Evolutionary conservation across 2,113 vertebrate genomes (phyloP), one percentile per base, ranked within the genome.

Genomic region (Potamarius usumacintae): DNA sequence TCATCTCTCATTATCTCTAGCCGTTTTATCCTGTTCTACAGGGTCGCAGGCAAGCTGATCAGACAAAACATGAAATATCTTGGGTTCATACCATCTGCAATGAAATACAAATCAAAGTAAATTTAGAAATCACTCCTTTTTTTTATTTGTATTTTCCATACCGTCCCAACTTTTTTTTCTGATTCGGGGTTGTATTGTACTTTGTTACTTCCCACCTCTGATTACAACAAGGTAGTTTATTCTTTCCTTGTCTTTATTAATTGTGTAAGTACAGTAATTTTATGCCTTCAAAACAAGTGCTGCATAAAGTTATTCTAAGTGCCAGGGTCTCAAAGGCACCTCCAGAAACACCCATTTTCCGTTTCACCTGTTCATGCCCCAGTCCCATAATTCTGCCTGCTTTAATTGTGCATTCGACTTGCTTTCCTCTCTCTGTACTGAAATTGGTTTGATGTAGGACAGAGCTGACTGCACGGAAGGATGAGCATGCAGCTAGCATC

Each of bases 391-490:
- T 87, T 87, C 84, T 65, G 42, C 17, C 74, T 8, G 48, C 74
- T 81, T 80, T 88, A 86, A 86, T 85, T 85, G 67, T 69, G 25
- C 27, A 2, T 52, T 84, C 20, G 22, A 65, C 58, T 55, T 34
- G 71, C 71, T 58, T 85, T 63, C 60, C 60, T 22, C 17, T 63
- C 60, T 30, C 2, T 6, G 27, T 76, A 34, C 79, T 52, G 83
- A 14, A 82, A 82, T 27, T 22, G 71, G 82, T 67, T 80, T 87
- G 88, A 89, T 89, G 76, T 85, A 65, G 90, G 82, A 60, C 71
- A 80, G 78, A 65, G 76, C 81, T 62, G 53, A 27, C 72, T 80
- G 78, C 67, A 74, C 80, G 82, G 83, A 86, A 22, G 60, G 84
- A 85, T 78, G 89, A 86, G 83, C 76, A 79, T 83, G 87, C 57